Conservation (phyloP, 2,888 invertebrate genomes). For the Plebejus melissa region DNA sequence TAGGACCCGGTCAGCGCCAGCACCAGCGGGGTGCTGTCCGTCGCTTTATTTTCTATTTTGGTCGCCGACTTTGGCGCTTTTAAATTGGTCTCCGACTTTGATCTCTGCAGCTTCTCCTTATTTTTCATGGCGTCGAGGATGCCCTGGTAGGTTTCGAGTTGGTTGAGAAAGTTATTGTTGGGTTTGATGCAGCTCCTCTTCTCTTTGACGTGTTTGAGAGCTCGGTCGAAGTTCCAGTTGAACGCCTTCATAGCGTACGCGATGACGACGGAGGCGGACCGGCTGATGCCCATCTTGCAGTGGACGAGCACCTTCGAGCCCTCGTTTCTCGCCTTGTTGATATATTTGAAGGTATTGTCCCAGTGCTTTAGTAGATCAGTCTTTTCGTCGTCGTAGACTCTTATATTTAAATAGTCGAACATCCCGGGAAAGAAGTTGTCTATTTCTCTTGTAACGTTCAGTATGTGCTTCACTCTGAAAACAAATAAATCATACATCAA, state of each 20-base stretch:
- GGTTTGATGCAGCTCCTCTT: conserved; percentile 97
- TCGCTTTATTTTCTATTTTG: conserved; percentile 78
- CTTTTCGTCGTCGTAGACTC: conserved; percentile 98
- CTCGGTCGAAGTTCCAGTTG: conserved; percentile 94
- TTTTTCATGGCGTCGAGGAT: conserved; percentile 98
- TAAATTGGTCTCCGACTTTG: conserved; percentile 94
- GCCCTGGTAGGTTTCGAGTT: conserved; percentile 97
- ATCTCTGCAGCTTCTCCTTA: conserved; percentile 93
- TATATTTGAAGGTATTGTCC: conserved; percentile 98
- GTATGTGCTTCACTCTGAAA: conserved; percentile 94
- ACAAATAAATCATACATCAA: conserved; percentile 37
- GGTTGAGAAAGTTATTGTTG: conserved; percentile 95
- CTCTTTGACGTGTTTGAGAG: conserved; percentile 92
- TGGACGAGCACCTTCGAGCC: conserved; percentile 97
- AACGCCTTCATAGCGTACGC: conserved; percentile 99
- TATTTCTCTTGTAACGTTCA: conserved; percentile 98
- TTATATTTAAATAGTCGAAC: conserved; percentile 97
- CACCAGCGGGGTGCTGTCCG: conserved; percentile 81
- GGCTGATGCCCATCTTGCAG: conserved; percentile 99
- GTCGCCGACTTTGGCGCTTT: conserved; percentile 82
- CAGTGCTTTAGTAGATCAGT: conserved; percentile 97
- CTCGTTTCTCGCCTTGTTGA: conserved; percentile 92
- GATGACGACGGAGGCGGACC: conserved; percentile 98
- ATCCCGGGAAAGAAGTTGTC: conserved; percentile 99
- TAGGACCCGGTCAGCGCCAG: conserved; percentile 74